phyloP scores from a whole-genome alignment of 2,888 invertebrate genomes.

The Sinotaia quadrata region DNA sequence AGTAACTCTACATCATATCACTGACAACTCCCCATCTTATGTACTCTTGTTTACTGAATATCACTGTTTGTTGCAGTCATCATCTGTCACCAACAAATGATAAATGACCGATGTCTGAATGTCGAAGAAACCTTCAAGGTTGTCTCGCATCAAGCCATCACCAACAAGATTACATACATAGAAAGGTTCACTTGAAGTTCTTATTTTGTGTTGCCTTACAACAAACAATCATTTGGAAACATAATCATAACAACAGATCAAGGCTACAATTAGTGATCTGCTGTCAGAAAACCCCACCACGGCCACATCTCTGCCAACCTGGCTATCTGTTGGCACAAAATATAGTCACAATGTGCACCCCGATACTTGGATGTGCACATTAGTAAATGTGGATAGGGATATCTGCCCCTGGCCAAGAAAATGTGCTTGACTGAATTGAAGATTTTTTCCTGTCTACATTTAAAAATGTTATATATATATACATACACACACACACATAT shows the following conservation, averaged over 20 bases:
- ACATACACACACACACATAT: too few species aligned
- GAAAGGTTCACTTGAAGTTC: not conserved
- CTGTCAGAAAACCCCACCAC: conserved; percentile 5
- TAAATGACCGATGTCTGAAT: not conserved
- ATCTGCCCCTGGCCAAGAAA: conserved; percentile 36
- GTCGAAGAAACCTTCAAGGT: not conserved
- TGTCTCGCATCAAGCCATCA: not conserved
- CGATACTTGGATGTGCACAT: conserved; percentile 9
- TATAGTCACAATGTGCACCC: conserved; percentile 3
- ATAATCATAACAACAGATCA: conserved; percentile 4
- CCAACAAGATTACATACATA: conserved; percentile 8
- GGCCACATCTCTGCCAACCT: not conserved
- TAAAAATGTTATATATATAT: too few species aligned
- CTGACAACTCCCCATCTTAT: conserved; percentile 29
- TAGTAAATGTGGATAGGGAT: conserved; percentile 8
- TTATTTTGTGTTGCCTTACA: not conserved
- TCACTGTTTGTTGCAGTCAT: too few species aligned
- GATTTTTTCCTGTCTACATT: too few species aligned
- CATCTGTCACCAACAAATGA: too few species aligned
- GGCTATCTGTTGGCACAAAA: conserved; percentile 17
- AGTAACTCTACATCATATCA: too few species aligned
- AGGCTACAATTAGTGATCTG: conserved; percentile 5
- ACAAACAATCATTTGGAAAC: not conserved
- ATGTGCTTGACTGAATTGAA: too few species aligned
- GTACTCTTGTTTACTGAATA: conserved; percentile 18